Evolutionary conservation across 1,140 invertebrate species (phyloP), one percentile per base, ranked within the genome.

Genomic region (Bombus cullumanus): DNA sequence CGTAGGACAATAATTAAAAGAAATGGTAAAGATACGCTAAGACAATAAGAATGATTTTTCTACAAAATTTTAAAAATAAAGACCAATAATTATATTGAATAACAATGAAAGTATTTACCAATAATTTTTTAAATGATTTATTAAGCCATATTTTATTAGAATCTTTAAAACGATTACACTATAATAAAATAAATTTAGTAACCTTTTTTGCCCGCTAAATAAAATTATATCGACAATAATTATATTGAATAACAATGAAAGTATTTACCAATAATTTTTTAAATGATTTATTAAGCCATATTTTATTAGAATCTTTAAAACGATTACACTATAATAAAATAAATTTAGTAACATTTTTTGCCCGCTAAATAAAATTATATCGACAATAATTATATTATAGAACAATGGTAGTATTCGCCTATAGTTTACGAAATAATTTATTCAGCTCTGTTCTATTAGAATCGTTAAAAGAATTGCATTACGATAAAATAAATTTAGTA

Each of bases 41-140:
- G 81, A 75, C 71, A 75, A 82, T 82, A 62, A 81, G 25, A 72
- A 80, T 10, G n/a, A 57, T 76, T 34, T 59, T 76, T 39, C 25
- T 37, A 57, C 2, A 3, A 57, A 75, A 37, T 37, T 57, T 15
- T 57, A 3, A 15, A 76, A 12, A 39, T 28, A 37, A 47, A 13
- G 31, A 39, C 74, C 25, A 76, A 39, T 39, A 43, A 25, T 18
- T 41, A 13, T 3, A 6, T 18, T 72, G 31, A 37, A 41, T 8
- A 39, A 57, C 9, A 15, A 78, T 25, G 22, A 66, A 43, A 43
- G 3, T 66, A 37, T 8, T 68, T 31, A 0, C 8, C 25, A 68
- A 34, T 57, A 47, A 47, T 79, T 47, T 37, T 68, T 9, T 37
- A 68, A 18, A 68, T 79, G 34, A 79, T 66, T 43, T 37, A 69